phyloP scores from a whole-genome alignment of 1,140 invertebrate genomes.

The Amphibalanus amphitrite region DNA sequence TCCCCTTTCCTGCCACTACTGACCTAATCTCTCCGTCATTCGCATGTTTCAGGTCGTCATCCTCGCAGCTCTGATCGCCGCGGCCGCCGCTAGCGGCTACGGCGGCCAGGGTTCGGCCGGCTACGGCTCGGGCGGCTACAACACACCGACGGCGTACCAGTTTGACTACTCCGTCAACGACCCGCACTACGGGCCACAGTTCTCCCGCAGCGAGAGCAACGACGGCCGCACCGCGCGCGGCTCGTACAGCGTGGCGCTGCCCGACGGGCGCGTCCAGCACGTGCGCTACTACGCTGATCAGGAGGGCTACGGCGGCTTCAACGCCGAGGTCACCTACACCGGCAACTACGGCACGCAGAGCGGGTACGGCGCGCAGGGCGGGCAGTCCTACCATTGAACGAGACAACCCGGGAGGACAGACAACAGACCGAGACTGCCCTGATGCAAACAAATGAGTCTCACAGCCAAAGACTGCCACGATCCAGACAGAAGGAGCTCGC shows the following conservation, averaged over 20 bases:
- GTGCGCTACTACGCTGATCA: slow-evolving; percentile 18
- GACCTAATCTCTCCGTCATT: too few species aligned
- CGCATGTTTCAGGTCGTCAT: neutral
- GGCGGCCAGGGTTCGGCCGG: too few species aligned
- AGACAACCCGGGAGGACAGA: too few species aligned
- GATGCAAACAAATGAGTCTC: too few species aligned
- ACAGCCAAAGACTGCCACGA: too few species aligned
- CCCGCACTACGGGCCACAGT: slow-evolving; percentile 14
- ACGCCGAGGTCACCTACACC: slow-evolving; percentile 15
- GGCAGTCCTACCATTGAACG: too few species aligned
- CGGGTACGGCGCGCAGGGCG: too few species aligned
- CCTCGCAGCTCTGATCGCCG: neutral
- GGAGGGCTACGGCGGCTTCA: slow-evolving; percentile 12
- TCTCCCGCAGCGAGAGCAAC: slow-evolving; percentile 15
- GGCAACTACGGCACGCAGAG: neutral
- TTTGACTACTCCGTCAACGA: slow-evolving; percentile 18
- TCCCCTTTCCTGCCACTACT: too few species aligned
- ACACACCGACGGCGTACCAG: slow-evolving; percentile 13
- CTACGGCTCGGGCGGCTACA: slow-evolving; percentile 21
- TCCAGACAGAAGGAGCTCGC: too few species aligned
- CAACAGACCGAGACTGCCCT: too few species aligned
- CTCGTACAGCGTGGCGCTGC: slow-evolving; percentile 19
- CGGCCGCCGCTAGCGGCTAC: neutral
- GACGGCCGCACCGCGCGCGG: slow-evolving; percentile 17
- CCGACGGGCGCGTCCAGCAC: slow-evolving; percentile 20